These are phyloP conservation scores for Xiphophorus hellerii DNA, from an alignment of 2,113 vertebrate genomes.

Conservation along the genomic window DNA sequence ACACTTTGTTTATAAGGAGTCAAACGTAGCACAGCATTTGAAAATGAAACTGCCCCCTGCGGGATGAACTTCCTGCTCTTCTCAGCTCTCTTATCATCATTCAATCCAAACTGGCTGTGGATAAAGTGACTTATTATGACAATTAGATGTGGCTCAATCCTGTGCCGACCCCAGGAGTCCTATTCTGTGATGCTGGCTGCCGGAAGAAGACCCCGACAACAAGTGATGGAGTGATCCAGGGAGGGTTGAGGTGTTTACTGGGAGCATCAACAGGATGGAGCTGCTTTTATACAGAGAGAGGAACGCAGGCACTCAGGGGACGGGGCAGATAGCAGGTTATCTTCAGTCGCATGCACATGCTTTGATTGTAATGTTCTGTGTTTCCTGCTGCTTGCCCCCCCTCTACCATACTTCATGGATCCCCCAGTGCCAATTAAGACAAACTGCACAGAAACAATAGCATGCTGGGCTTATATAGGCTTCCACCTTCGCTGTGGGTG, in stretches of 20 bases:
- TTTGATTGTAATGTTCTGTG: slow-evolving; percentile 92
- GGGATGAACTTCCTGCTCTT: slow-evolving; percentile 52
- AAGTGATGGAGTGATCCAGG: slow-evolving; percentile 61
- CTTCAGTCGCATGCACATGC: slow-evolving; percentile 84
- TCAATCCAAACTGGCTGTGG: slow-evolving; percentile 74
- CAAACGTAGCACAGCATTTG: slow-evolving; percentile 69
- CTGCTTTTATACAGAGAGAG: slow-evolving; percentile 82
- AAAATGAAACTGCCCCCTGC: slow-evolving; percentile 68
- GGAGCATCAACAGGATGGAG: slow-evolving; percentile 84
- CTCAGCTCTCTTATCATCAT: slow-evolving; percentile 73
- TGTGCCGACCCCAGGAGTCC: slow-evolving; percentile 74
- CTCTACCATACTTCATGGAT: slow-evolving; percentile 70
- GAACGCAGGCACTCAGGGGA: slow-evolving; percentile 77
- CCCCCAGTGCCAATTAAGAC: slow-evolving; percentile 93
- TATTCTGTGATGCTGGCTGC: slow-evolving; percentile 79
- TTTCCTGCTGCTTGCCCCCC: slow-evolving; percentile 82
- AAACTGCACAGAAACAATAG: slow-evolving; percentile 94
- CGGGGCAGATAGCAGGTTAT: slow-evolving; percentile 84
- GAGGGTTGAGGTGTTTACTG: slow-evolving; percentile 83
- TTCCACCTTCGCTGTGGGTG: slow-evolving; percentile 93
- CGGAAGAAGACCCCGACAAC: slow-evolving; percentile 53
- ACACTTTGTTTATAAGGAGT: slow-evolving; percentile 62
- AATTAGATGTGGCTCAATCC: slow-evolving; percentile 77
- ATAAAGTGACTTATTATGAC: slow-evolving; percentile 80
- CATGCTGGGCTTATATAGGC: slow-evolving; percentile 88